These are phyloP conservation scores for Diogma glabrata DNA, from an alignment of 2,888 invertebrate species.

Conservation along the genomic window DNA sequence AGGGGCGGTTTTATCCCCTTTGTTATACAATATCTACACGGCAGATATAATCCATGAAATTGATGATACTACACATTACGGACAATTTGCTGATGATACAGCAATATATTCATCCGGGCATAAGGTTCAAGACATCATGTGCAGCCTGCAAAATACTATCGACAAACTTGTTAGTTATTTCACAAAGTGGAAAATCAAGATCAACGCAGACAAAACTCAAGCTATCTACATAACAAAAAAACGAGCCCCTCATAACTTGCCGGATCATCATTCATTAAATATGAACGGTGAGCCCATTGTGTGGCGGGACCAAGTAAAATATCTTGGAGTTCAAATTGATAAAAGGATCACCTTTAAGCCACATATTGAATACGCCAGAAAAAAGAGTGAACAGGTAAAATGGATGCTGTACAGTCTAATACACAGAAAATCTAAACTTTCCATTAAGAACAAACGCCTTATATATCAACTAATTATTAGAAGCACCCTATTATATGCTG, in stretches of 20 bases:
- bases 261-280: background rate
- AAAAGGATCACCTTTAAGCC: too few species aligned
- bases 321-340: too few species aligned
- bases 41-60: slow-evolving; percentile 16
- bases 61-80: slow-evolving; percentile 6
- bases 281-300: background rate
- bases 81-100: slow-evolving; percentile 18
- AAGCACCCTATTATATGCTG: too few species aligned
- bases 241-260: background rate
- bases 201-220: slow-evolving; percentile 15
- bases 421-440: too few species aligned
- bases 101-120: slow-evolving; percentile 14
- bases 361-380: too few species aligned
- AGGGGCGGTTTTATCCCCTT: slow-evolving; percentile 20
- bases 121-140: background rate
- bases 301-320: background rate
- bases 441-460: too few species aligned
- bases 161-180: slow-evolving; percentile 11
- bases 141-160: slow-evolving; percentile 9
- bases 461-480: too few species aligned
- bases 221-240: slow-evolving; percentile 13
- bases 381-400: too few species aligned
- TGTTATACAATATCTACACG: slow-evolving; percentile 20
- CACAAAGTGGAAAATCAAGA: slow-evolving; percentile 14
- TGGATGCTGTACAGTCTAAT: too few species aligned